These are phyloP conservation scores for Cylas formicarius DNA, from an alignment of 1,140 invertebrate genomes.

Conservation along the genomic window DNA sequence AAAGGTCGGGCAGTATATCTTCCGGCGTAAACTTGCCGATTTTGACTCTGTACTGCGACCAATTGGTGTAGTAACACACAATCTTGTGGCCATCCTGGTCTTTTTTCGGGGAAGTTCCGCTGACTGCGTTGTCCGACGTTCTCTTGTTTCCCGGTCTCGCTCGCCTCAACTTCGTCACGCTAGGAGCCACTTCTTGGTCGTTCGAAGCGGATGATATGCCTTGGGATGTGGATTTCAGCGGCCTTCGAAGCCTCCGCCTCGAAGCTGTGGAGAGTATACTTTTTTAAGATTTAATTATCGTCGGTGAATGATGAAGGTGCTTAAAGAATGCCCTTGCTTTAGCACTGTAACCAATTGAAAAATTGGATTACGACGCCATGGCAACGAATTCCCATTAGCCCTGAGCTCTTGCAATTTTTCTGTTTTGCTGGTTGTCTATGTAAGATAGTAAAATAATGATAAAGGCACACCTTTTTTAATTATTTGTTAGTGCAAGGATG, in stretches of 20 bases:
- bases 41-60: conserved; percentile 92
- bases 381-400: too few species aligned
- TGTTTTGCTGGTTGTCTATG: too few species aligned
- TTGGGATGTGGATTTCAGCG: conserved; percentile 32
- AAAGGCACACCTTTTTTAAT: too few species aligned
- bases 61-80: conserved; percentile 95
- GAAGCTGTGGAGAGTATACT: conserved; percentile 45
- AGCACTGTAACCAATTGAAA: too few species aligned
- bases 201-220: conserved; percentile 41
- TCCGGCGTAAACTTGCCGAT: conserved; percentile 90
- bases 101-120: conserved; percentile 47
- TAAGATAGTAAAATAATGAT: too few species aligned
- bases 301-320: too few species aligned
- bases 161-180: conserved; percentile 61
- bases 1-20: conserved; percentile 90
- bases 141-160: conserved; percentile 48
- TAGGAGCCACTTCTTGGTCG: conserved; percentile 59
- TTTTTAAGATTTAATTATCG: neutral
- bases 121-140: conserved; percentile 48
- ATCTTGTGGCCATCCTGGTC: conserved; percentile 62
- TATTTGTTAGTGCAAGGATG: too few species aligned
- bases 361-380: too few species aligned
- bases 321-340: too few species aligned
- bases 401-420: too few species aligned
- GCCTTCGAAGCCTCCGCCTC: conserved; percentile 48